Evolutionary conservation across 2,113 vertebrate genomes (phyloP).

Genomic region (Piprites chloris): DNA sequence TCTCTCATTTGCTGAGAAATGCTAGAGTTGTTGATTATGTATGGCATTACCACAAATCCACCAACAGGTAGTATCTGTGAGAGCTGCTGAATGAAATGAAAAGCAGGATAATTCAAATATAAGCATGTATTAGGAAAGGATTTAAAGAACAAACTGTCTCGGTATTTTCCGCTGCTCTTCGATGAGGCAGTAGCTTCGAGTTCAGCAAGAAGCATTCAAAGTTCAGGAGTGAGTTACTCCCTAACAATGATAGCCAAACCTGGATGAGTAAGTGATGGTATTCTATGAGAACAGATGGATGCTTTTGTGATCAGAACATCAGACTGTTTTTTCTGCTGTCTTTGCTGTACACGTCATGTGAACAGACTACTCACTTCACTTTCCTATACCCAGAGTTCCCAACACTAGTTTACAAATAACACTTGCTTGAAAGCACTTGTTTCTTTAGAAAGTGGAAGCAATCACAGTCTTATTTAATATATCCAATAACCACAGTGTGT

Average conservation of each 20-base stretch:
- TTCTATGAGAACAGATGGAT: background rate
- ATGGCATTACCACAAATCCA: slow-evolving; percentile 35
- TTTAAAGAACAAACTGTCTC: background rate
- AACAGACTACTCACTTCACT: background rate
- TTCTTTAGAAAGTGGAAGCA: background rate
- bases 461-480: background rate
- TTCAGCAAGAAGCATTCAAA: background rate
- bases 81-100: slow-evolving; percentile 5
- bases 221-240: background rate
- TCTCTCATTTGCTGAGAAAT: background rate
- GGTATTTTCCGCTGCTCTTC: background rate
- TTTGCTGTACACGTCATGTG: background rate
- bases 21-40: background rate
- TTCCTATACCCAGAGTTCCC: background rate
- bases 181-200: background rate
- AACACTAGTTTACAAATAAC: background rate
- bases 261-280: background rate
- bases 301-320: background rate
- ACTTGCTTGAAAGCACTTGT: background rate
- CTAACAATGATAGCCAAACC: background rate
- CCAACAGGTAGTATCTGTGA: slow-evolving; percentile 10
- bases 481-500: background rate
- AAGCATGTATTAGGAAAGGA: background rate
- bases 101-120: slow-evolving; percentile 35
- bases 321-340: background rate